Conservation (phyloP, 2,113 vertebrate genomes). For the Mesoclemmys tuberculata region DNA sequence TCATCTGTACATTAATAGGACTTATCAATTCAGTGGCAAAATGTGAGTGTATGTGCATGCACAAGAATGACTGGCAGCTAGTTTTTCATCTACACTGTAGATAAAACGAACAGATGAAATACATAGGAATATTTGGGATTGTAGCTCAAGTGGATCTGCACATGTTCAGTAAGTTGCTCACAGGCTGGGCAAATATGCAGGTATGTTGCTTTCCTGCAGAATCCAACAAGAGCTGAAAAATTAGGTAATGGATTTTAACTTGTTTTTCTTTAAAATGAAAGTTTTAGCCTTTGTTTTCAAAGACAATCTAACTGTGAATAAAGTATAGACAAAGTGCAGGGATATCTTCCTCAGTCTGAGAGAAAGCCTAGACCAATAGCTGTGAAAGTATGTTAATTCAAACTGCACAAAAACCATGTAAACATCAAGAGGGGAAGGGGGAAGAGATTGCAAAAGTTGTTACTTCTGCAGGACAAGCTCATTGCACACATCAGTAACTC, state of each 20-base stretch:
- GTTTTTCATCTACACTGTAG: not conserved
- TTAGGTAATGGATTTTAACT: not conserved
- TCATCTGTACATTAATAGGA: not conserved
- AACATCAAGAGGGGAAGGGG: too few relatives aligned
- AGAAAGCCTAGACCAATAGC: too few relatives aligned
- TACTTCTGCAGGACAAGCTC: too few relatives aligned
- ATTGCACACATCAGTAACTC: too few relatives aligned
- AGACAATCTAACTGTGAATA: too few relatives aligned
- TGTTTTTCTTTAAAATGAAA: not conserved
- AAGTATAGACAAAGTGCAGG: too few relatives aligned
- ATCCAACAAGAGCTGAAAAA: not conserved
- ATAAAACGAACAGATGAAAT: not conserved
- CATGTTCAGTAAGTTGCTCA: not conserved
- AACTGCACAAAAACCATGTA: too few relatives aligned
- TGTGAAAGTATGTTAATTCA: too few relatives aligned
- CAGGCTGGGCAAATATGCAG: not conserved
- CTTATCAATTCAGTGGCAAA: not conserved
- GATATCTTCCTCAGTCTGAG: too few relatives aligned
- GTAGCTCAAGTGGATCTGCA: not conserved
- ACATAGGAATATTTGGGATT: not conserved
- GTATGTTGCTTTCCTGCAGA: not conserved
- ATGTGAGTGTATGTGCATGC: not conserved
- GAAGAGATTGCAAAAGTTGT: too few relatives aligned
- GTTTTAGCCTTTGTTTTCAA: too few relatives aligned
- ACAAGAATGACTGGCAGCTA: not conserved